Evolutionary conservation across 2,113 vertebrate species (phyloP), one percentile per base, ranked within the genome.

Genomic region (Chloropsis hardwickii): DNA sequence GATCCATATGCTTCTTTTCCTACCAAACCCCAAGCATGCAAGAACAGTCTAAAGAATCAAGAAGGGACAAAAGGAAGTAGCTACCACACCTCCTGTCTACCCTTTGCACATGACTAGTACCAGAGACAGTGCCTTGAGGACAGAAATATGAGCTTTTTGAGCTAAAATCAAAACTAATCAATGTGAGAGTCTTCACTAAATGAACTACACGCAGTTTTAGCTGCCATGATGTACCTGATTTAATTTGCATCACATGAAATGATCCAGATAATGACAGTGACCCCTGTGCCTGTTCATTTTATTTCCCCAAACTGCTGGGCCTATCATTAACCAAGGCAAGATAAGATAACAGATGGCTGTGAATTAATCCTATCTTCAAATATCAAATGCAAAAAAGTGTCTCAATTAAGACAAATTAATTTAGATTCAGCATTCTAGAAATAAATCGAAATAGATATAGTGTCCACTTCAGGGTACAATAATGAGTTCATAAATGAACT

Each of bases 361-460:
- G 71, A 95, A 93, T 93, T 77, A 95, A 93, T 88, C 76, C 29
- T 83, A 54, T 86, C 76, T 93, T 94, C 79, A 88, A 92, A 72
- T 70, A 95, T 90, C 58, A 95, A 86, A 90, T 88, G 58, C 62
- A 77, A 86, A 92, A 67, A 90, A 51, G 58, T 86, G 67, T 92
- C 80, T 92, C 64, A 94, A 86, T 95, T 92, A 92, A 86, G 80
- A 94, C 42, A 92, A 93, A 92, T 70, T 87, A 82, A 95, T 91
- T 93, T 90, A 76, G 86, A 95, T 56, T 92, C 60, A 83, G 47
- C 42, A 86, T 88, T 91, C 51, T 67, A 92, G 60, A 60, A 90
- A 37, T 56, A 69, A 77, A 42, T 64, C 83, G 64, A 83, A 70
- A 78, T 5, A 44, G n/a, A 84, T 70, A 71, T 84, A 70, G 25